Evolutionary conservation across 2,888 invertebrate genomes (phyloP), one percentile per base, ranked within the genome.

Genomic region (Portevinia maculata): DNA sequence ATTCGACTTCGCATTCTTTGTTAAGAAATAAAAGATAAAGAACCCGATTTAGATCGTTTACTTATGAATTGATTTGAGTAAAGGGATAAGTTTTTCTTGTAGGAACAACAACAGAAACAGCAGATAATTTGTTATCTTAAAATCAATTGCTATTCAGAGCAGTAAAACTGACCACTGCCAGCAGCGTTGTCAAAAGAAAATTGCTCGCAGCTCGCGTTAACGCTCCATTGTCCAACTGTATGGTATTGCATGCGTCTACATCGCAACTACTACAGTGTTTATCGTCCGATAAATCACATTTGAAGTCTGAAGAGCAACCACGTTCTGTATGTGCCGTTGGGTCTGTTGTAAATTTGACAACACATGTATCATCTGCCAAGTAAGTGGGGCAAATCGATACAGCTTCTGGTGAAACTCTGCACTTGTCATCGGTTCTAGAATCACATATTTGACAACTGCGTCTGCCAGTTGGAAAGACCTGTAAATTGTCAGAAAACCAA

Each of bases 391-490:
- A 90, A 21, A 88, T 52, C 53, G 85, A 79, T 17, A 85, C 4
- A 1, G 52, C 15, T 15, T 71, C 84, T 1, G 89, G 89, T 0
- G 39, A 9, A 13, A 59, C 48, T 5, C 30, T 39, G 21, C 90
- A 90, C 0, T 74, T 65, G 2, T 37, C 0, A 13, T 88, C 74
- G 6, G 81, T 74, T 0, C 48, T 50, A 0, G 89, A 88, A 19
- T 86, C 86, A 73, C 90, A 90, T 19, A 89, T 87, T 67, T 87
- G 86, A 48, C 90, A 90, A 13, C 73, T 67, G 13, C 85, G 87
- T 21, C 90, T 88, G 65, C 86, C 70, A 17, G 21, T 65, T 13
- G 90, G 90, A 86, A 86, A 90, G n/a, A 88, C 48, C 84, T 87
- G 46, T 19, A 24, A 37, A 52, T n/a, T 11, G 59, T 64, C 13